Conservation (phyloP, 2,797 vertebrate genomes). For the Gambusia yucatana region DNA sequence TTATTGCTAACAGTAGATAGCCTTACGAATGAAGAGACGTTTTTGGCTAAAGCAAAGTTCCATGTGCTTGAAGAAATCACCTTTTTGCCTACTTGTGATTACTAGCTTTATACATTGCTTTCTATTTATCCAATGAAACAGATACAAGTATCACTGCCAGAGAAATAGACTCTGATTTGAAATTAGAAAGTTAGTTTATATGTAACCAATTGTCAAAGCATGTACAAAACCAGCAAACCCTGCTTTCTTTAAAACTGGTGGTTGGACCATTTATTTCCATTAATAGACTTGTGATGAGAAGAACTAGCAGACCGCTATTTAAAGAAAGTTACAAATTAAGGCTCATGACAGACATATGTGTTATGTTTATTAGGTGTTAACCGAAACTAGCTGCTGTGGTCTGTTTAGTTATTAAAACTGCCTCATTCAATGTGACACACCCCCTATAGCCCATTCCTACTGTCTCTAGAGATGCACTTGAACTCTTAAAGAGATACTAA, state of each 20-base stretch:
- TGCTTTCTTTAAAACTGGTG: neutral
- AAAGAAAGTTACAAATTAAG: neutral
- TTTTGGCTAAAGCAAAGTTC: neutral
- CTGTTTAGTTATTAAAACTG: slow-evolving; percentile 19
- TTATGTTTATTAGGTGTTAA: neutral
- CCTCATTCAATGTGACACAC: slow-evolving; percentile 38
- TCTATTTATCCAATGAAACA: neutral
- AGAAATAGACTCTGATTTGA: neutral
- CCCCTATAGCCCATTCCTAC: slow-evolving; percentile 40
- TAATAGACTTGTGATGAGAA: neutral
- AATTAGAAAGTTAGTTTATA: neutral
- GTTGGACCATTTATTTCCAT: neutral
- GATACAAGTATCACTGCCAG: neutral
- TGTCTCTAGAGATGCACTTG: slow-evolving; percentile 22
- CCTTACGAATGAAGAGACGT: neutral
- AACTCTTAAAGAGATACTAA: slow-evolving; percentile 20
- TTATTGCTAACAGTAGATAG: neutral
- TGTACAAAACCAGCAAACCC: neutral
- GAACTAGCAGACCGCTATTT: neutral
- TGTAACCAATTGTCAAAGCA: neutral
- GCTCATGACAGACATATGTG: neutral
- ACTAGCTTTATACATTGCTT: neutral
- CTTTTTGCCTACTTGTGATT: neutral
- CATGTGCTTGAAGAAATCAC: neutral
- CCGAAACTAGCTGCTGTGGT: neutral